These are phyloP conservation scores for Steinernema khuongi DNA, from an alignment of 1,140 invertebrate species.

Conservation along the genomic window DNA sequence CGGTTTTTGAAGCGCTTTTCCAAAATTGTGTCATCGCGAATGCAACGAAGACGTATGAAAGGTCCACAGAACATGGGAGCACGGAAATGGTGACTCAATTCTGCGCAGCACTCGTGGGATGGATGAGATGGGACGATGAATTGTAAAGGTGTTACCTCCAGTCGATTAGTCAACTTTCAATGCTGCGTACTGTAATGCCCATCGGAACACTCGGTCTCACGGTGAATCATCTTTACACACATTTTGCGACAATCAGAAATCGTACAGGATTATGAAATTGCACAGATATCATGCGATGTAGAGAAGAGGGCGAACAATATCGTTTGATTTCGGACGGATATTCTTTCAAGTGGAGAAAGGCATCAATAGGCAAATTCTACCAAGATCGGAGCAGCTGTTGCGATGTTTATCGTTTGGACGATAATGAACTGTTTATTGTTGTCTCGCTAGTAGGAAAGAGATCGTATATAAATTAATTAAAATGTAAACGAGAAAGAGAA, in stretches of 20 bases:
- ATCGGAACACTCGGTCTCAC: not conserved
- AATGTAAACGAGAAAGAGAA: slow-evolving; percentile 11
- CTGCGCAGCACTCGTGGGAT: not conserved
- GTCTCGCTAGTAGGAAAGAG: slow-evolving; percentile 13
- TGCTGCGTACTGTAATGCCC: not conserved
- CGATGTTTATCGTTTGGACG: not conserved
- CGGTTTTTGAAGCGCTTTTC: not conserved
- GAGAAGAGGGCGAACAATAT: not conserved
- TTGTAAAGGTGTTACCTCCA: not conserved
- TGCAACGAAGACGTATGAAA: not conserved
- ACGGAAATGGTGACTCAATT: not conserved
- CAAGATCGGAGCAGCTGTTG: not conserved
- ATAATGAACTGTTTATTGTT: slow-evolving; percentile 17
- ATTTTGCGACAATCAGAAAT: slow-evolving; percentile 7
- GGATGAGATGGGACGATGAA: not conserved
- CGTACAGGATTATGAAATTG: not conserved
- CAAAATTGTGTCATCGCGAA: not conserved
- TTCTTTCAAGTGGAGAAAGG: no score
- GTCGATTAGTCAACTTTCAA: not conserved
- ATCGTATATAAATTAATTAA: slow-evolving; percentile 17
- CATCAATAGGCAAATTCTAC: not conserved
- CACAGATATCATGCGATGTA: no score
- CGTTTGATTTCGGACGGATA: no score
- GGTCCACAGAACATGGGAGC: not conserved
- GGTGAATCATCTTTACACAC: not conserved